These are phyloP conservation scores for Lacanobia oleracea DNA, from an alignment of 2,888 invertebrate genomes.

Conservation along the genomic window DNA sequence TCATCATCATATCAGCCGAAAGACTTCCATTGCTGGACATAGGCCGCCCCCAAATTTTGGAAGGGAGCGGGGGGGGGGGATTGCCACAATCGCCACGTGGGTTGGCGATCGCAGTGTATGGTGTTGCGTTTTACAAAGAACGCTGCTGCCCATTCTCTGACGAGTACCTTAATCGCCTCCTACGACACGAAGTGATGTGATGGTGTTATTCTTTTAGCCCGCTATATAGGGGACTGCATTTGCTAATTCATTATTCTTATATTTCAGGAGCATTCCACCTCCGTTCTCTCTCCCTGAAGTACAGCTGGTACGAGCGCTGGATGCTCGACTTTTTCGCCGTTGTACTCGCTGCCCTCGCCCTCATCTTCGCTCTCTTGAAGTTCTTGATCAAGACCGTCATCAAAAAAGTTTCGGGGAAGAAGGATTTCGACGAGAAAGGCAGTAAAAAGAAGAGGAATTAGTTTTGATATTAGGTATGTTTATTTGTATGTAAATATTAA, in stretches of 20 bases:
- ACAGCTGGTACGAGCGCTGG: slow-evolving; percentile 61
- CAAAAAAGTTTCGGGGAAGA: slow-evolving; percentile 39
- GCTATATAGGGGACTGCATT: no score
- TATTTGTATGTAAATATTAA: slow-evolving; percentile 9
- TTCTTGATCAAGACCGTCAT: slow-evolving; percentile 18
- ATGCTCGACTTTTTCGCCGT: slow-evolving; percentile 54
- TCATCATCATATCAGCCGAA: no score
- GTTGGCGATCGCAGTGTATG: no score
- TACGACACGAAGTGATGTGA: no score
- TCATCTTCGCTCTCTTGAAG: slow-evolving; percentile 8
- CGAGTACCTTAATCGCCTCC: no score
- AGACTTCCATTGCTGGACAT: no score
- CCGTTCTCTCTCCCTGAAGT: slow-evolving; percentile 54
- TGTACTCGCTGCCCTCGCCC: slow-evolving; percentile 12
- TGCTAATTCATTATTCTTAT: background rate
- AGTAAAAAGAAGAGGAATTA: slow-evolving; percentile 32
- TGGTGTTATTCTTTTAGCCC: no score
- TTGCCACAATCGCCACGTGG: no score
- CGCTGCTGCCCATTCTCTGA: no score
- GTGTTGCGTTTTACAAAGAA: no score
- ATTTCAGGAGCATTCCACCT: slow-evolving; percentile 60
- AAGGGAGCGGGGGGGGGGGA: no score
- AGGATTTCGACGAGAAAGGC: slow-evolving; percentile 12
- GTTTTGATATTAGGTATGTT: background rate
- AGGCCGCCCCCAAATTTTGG: no score